Evolutionary conservation across 2,113 vertebrate genomes (phyloP).

Genomic region (Tetrao urogallus): DNA sequence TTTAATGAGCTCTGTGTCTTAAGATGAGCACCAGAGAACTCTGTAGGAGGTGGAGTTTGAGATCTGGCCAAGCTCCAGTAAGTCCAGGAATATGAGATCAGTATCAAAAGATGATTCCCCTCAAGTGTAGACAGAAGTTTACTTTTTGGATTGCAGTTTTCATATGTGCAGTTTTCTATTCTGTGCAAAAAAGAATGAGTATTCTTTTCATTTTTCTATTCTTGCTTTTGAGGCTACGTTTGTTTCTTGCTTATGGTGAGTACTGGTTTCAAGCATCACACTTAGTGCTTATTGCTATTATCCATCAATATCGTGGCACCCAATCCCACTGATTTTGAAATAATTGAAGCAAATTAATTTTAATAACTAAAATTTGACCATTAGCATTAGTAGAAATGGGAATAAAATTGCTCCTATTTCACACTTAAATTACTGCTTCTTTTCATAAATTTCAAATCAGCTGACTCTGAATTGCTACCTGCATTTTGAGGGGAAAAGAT

Average conservation of each 20-base stretch:
- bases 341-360: slow-evolving; percentile 80
- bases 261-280: slow-evolving; percentile 36
- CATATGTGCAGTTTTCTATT: background rate
- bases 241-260: slow-evolving; percentile 35
- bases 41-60: background rate
- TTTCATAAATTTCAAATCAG: slow-evolving; percentile 78
- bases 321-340: slow-evolving; percentile 67
- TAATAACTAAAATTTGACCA: slow-evolving; percentile 78
- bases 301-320: slow-evolving; percentile 64
- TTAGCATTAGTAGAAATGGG: slow-evolving; percentile 74
- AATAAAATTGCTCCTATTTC: slow-evolving; percentile 73
- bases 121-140: background rate
- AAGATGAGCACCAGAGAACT: background rate
- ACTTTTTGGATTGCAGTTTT: background rate
- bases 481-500: background rate
- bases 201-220: background rate
- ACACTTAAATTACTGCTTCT: slow-evolving; percentile 66
- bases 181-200: background rate
- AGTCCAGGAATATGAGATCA: background rate
- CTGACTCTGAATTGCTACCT: slow-evolving; percentile 72
- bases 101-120: background rate
- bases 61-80: background rate
- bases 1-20: background rate
- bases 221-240: background rate
- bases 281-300: slow-evolving; percentile 70